phyloP scores from a whole-genome alignment of 1,140 invertebrate species.

The Calycopis cecrops region DNA sequence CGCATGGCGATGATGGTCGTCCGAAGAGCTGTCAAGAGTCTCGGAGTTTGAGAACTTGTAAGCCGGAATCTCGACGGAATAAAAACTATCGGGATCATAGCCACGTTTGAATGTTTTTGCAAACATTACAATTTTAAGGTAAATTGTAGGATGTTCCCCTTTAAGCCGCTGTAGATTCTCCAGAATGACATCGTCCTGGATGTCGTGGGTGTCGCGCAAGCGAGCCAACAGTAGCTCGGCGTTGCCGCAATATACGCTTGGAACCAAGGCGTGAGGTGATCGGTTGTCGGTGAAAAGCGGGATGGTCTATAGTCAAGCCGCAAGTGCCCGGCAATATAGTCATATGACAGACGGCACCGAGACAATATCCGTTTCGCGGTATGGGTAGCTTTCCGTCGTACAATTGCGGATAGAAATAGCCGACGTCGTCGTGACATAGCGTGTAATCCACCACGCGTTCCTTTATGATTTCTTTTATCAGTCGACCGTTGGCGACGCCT shows the following conservation, averaged over 20 bases:
- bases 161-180: constrained; percentile 11
- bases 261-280: constrained; percentile 11
- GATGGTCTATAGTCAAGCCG: constrained; percentile 12
- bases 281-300: constrained; percentile 10
- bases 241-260: constrained; percentile 11
- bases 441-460: constrained; percentile 14
- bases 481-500: background rate
- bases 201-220: constrained; percentile 12
- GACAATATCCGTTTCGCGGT: constrained; percentile 5
- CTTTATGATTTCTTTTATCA: constrained; percentile 9
- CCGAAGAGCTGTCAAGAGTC: too few species aligned
- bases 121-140: constrained; percentile 13
- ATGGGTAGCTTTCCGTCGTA: constrained; percentile 14
- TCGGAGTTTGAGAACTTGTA: too few species aligned
- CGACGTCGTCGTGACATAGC: constrained; percentile 12
- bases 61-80: constrained; percentile 5
- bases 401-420: constrained; percentile 10
- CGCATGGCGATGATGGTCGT: too few species aligned
- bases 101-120: constrained; percentile 7
- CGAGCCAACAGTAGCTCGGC: constrained; percentile 4
- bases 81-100: constrained; percentile 10
- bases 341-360: constrained; percentile 10
- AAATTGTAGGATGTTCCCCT: background rate
- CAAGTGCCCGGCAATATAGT: constrained; percentile 11
- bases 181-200: constrained; percentile 4